Percentiles rank a stretch among this genome's conserved stretches.
Evolutionary conservation across 2,797 vertebrate species (phyloP).

Genomic region (Macrochelys suwanniensis): DNA sequence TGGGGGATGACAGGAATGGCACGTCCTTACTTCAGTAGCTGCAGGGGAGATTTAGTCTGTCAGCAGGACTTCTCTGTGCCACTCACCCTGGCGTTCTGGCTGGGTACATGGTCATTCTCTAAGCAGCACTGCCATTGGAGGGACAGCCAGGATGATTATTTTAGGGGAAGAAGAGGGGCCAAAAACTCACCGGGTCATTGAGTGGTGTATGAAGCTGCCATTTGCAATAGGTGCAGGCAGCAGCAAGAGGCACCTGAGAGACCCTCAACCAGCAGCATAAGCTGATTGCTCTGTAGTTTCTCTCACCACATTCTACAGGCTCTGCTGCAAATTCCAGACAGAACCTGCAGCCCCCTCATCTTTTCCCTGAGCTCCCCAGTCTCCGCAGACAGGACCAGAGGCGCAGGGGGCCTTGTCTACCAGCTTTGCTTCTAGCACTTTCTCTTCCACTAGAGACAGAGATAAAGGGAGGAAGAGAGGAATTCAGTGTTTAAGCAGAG

Average conservation of each 20-base stretch:
- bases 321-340: not conserved
- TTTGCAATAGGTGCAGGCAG: not conserved
- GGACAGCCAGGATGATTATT: not conserved
- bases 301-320: not conserved
- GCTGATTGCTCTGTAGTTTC: not conserved
- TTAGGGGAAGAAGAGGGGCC: not conserved
- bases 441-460: not conserved
- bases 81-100: not conserved
- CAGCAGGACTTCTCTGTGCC: not conserved
- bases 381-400: not conserved
- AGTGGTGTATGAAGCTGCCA: not conserved
- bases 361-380: not conserved
- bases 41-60: not conserved
- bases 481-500: not conserved
- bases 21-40: not conserved
- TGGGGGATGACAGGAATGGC: too few species aligned
- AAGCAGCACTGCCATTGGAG: not conserved
- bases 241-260: not conserved
- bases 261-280: not conserved
- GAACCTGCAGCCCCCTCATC: not conserved
- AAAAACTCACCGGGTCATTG: not conserved
- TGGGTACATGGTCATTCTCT: not conserved
- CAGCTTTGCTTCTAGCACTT: not conserved
- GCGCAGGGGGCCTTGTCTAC: not conserved
- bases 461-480: not conserved